Evolutionary conservation across 2,797 vertebrate genomes (phyloP).

Genomic region (Okamejei kenojei): DNA sequence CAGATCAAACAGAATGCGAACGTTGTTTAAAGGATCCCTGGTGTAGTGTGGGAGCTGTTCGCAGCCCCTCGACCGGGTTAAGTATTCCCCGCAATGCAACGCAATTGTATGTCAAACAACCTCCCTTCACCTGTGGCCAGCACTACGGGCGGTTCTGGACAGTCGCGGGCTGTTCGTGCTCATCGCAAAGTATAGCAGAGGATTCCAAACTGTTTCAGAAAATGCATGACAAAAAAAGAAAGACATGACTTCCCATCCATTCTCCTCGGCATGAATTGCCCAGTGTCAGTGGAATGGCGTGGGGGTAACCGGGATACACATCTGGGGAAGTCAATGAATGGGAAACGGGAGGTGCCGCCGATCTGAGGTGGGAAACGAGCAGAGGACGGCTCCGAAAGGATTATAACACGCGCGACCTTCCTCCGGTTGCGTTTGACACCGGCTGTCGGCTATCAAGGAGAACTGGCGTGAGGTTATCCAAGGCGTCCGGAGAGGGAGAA

Average conservation of each 20-base stretch:
- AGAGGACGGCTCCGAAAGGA: too few species aligned
- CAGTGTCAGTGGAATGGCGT: neutral
- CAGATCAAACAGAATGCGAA: neutral
- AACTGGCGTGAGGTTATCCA: neutral
- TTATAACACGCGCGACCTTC: neutral
- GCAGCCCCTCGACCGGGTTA: neutral
- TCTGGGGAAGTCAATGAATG: neutral
- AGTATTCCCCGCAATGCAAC: slow-evolving; percentile 34
- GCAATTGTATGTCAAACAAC: neutral
- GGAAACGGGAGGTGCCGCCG: neutral
- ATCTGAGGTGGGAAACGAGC: neutral
- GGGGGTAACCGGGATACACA: neutral
- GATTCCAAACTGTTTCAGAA: too few species aligned
- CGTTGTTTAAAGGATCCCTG: too few species aligned
- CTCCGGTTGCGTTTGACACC: neutral
- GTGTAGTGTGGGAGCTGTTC: neutral
- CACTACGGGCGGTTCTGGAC: neutral
- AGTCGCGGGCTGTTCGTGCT: neutral
- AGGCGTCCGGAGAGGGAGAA: neutral
- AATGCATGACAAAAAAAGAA: neutral
- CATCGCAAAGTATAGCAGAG: neutral
- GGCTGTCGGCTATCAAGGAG: too few species aligned
- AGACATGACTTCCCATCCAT: too few species aligned
- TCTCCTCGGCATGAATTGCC: neutral
- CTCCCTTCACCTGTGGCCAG: neutral